phyloP scores from a whole-genome alignment of 2,888 invertebrate species.

The Drosophila limbata region DNA sequence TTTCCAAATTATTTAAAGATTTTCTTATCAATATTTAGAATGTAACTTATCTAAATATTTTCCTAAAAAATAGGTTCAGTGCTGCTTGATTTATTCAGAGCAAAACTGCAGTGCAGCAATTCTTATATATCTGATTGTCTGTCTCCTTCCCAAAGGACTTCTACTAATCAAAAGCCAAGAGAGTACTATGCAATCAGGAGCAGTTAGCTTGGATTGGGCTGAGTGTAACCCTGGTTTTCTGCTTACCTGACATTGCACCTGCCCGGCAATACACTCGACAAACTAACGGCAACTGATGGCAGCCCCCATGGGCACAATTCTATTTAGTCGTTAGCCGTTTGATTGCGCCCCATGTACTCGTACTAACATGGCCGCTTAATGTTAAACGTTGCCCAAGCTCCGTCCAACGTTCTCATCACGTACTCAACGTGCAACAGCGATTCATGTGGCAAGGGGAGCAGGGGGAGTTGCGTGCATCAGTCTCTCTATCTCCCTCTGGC shows the following conservation, averaged over 20 bases:
- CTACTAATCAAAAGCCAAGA: constrained; percentile 13
- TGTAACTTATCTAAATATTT: too few species aligned
- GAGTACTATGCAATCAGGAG: constrained; percentile 7
- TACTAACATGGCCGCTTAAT: constrained; percentile 75
- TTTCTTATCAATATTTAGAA: too few species aligned
- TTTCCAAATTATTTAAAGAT: too few species aligned
- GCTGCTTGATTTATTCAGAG: not conserved
- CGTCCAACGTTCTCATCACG: constrained; percentile 69
- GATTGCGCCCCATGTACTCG: constrained; percentile 71
- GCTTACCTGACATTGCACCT: constrained; percentile 25
- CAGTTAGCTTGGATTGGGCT: not conserved
- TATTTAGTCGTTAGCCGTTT: constrained; percentile 78
- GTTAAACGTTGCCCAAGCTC: constrained; percentile 72
- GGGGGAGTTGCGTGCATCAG: too few species aligned
- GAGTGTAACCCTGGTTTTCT: constrained; percentile 9
- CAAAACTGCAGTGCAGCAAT: not conserved
- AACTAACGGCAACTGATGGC: not conserved
- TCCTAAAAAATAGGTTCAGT: too few species aligned
- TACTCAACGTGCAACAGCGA: constrained; percentile 24
- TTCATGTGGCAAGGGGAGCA: not conserved
- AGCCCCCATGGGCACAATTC: constrained; percentile 54
- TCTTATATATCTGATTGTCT: constrained; percentile 8
- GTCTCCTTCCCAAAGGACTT: constrained; percentile 2
- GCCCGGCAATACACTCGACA: constrained; percentile 2
- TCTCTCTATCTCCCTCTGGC: not conserved